These are phyloP conservation scores for Amaurobius ferox DNA, from an alignment of 2,888 invertebrate species.

Conservation along the genomic window DNA sequence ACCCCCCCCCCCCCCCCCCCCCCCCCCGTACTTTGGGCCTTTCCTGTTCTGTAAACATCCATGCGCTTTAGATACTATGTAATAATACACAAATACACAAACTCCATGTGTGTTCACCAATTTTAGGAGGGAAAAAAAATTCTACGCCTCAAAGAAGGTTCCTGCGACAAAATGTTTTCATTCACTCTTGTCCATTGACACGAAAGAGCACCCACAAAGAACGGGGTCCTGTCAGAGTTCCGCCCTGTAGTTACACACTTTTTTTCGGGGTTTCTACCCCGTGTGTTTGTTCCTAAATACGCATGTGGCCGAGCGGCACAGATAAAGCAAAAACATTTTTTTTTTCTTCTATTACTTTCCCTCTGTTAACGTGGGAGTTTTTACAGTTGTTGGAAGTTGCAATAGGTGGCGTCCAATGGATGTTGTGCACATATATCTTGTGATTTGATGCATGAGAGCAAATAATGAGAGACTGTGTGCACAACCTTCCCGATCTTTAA, in stretches of 20 bases:
- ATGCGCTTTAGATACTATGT: too few species aligned
- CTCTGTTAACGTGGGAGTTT: background rate
- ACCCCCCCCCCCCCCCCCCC: background rate
- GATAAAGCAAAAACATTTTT: background rate
- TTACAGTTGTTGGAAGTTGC: background rate
- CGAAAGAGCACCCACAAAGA: conserved; percentile 4
- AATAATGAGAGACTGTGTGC: background rate
- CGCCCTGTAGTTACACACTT: conserved; percentile 6
- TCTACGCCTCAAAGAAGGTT: background rate
- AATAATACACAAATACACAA: conserved; percentile 3
- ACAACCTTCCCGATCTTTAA: too few species aligned
- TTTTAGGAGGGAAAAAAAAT: background rate
- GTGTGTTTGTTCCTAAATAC: background rate
- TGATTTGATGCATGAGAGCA: background rate
- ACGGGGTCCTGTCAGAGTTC: background rate
- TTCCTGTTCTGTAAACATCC: background rate
- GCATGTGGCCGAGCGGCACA: background rate
- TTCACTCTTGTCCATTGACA: background rate
- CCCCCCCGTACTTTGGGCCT: background rate
- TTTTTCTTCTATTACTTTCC: background rate
- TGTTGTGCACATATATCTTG: background rate
- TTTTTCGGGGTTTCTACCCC: background rate
- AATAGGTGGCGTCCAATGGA: background rate
- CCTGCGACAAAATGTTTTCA: conserved; percentile 9
- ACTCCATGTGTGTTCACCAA: background rate